Conservation (phyloP, 2,797 vertebrate species). For the Semaprochilodus insignis region DNA sequence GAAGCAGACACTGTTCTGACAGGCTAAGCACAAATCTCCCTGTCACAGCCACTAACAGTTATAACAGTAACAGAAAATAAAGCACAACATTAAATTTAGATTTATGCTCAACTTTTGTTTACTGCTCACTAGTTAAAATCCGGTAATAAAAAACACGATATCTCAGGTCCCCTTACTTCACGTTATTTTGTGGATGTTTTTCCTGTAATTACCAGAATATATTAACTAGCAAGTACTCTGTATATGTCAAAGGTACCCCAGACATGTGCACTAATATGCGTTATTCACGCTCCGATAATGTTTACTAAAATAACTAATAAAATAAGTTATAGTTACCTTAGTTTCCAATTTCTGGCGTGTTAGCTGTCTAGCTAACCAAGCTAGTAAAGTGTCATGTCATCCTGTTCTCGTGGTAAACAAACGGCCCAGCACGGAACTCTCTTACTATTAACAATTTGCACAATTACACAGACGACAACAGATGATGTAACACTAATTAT, state of each 20-base stretch:
- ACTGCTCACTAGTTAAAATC: too few relatives aligned
- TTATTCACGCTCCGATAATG: neutral
- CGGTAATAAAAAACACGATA: neutral
- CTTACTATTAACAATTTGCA: neutral
- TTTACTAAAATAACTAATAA: neutral
- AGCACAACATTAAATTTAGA: too few relatives aligned
- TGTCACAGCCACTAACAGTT: neutral
- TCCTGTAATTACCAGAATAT: too few relatives aligned
- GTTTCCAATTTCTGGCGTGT: neutral
- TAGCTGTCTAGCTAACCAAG: neutral
- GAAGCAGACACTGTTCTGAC: neutral
- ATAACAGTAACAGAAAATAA: too few relatives aligned
- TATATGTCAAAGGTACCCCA: neutral
- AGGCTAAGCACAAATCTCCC: neutral
- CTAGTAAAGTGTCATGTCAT: slow-evolving; percentile 3
- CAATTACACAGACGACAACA: neutral
- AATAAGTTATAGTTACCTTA: neutral
- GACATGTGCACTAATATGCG: neutral
- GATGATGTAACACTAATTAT: neutral
- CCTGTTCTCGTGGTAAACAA: neutral
- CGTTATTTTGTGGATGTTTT: neutral
- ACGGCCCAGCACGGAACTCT: neutral
- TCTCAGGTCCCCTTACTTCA: neutral
- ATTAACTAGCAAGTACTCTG: neutral
- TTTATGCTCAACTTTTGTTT: too few relatives aligned